These are phyloP conservation scores for Ischnus inquisitorius DNA, from an alignment of 2,888 invertebrate species.

Conservation along the genomic window DNA sequence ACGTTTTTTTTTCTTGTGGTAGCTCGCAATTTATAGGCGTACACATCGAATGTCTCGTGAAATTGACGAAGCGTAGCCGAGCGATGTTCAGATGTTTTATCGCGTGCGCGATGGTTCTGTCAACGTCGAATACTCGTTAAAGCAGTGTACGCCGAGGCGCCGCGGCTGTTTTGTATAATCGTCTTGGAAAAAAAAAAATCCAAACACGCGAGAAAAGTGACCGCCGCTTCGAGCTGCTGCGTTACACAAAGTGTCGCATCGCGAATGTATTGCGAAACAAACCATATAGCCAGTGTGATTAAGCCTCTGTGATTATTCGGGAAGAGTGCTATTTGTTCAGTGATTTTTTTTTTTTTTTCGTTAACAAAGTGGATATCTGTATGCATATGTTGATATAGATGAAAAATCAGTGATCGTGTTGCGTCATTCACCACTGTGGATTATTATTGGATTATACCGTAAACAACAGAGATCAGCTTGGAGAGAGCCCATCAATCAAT, in stretches of 20 bases:
- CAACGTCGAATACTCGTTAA: conserved; percentile 69
- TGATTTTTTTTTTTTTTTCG: conserved; percentile 38
- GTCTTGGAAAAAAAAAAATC: not conserved
- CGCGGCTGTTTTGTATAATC: conserved; percentile 1
- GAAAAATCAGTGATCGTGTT: conserved; percentile 52
- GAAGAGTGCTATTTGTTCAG: conserved; percentile 41
- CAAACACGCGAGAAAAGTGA: conserved; percentile 16
- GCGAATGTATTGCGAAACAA: not conserved
- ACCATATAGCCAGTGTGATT: not conserved
- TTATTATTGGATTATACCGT: conserved; percentile 79
- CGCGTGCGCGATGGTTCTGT: conserved; percentile 60
- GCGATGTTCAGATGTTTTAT: not conserved
- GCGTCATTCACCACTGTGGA: conserved; percentile 74
- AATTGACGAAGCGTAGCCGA: not conserved
- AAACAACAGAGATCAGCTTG: conserved; percentile 42
- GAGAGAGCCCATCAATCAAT: conserved; percentile 35
- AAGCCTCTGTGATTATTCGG: conserved; percentile 15
- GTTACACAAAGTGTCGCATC: conserved; percentile 12
- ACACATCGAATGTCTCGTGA: conserved; percentile 24
- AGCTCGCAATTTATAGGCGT: not conserved
- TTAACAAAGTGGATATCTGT: conserved; percentile 39
- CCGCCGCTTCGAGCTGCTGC: not conserved
- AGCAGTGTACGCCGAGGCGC: conserved; percentile 12
- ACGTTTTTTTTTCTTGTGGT: not conserved
- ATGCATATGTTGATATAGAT: conserved; percentile 32